A percentile compares a stretch with the other conserved stretches of the same genome.
These are phyloP conservation scores for Charaxes varanes DNA, from an alignment of 1,140 invertebrate genomes.

Conservation along the genomic window DNA sequence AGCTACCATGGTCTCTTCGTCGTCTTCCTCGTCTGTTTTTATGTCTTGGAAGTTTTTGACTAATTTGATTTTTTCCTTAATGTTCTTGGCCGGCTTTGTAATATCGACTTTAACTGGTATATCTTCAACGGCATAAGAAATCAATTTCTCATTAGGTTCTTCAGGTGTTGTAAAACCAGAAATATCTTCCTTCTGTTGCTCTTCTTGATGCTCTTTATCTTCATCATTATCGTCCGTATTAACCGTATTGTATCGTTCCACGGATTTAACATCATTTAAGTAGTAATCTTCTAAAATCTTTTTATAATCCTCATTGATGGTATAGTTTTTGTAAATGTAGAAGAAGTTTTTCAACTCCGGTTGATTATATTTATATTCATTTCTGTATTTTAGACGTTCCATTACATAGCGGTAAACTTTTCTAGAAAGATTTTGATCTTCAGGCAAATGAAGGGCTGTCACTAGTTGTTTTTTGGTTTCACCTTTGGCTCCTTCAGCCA, in stretches of 20 bases:
- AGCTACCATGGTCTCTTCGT: constrained; percentile 76
- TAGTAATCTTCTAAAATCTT: constrained; percentile 75
- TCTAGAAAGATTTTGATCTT: constrained; percentile 63
- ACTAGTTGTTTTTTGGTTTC: constrained; percentile 75
- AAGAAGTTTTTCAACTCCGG: constrained; percentile 79
- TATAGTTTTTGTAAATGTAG: constrained; percentile 79
- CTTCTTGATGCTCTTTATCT: constrained; percentile 36
- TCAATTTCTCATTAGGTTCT: constrained; percentile 58
- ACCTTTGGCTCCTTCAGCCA: constrained; percentile 76
- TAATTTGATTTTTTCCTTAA: constrained; percentile 69
- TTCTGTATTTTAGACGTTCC: constrained; percentile 69
- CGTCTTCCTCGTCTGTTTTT: constrained; percentile 68
- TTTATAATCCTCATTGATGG: constrained; percentile 76
- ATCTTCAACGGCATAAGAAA: constrained; percentile 68
- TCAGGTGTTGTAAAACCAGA: constrained; percentile 43
- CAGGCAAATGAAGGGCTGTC: constrained; percentile 73
- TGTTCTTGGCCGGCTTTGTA: constrained; percentile 67
- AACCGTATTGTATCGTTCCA: constrained; percentile 63
- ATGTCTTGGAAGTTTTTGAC: constrained; percentile 53
- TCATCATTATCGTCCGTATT: constrained; percentile 41
- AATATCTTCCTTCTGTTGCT: constrained; percentile 60
- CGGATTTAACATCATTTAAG: constrained; percentile 76
- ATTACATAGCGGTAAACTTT: constrained; percentile 69
- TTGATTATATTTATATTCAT: constrained; percentile 70
- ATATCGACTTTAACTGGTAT: constrained; percentile 61